Evolutionary conservation across 2,797 vertebrate species (phyloP).

Genomic region (Parambassis ranga): DNA sequence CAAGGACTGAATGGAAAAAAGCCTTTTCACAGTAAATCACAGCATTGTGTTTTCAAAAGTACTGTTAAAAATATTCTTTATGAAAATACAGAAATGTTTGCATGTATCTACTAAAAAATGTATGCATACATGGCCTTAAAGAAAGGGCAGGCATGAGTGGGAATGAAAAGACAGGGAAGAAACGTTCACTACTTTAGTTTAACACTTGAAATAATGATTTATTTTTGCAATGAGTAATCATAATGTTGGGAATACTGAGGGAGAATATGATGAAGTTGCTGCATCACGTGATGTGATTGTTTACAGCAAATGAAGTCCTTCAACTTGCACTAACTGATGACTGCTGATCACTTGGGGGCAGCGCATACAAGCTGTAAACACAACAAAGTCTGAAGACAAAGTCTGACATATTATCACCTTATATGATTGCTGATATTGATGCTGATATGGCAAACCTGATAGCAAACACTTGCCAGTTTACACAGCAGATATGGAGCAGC

Average conservation of each 20-base stretch:
- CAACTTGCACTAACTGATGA: neutral
- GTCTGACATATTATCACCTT: neutral
- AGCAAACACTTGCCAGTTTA: neutral
- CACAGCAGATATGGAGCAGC: neutral
- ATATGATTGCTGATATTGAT: too few species aligned
- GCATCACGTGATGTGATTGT: too few species aligned
- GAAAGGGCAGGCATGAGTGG: too few species aligned
- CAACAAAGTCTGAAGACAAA: neutral
- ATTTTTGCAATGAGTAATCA: too few species aligned
- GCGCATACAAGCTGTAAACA: neutral
- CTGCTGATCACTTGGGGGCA: neutral
- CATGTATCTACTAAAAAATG: too few species aligned
- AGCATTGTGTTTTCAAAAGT: neutral
- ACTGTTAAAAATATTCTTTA: too few species aligned
- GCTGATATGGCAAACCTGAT: neutral
- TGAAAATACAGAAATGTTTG: too few species aligned
- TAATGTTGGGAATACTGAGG: neutral
- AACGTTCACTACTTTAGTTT: too few species aligned
- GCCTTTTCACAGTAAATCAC: neutral
- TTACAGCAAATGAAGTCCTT: too few species aligned
- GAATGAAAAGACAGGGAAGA: too few species aligned
- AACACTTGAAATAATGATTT: too few species aligned
- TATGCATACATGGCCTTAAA: too few species aligned
- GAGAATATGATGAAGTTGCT: neutral
- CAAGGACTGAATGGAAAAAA: conserved; percentile 1